phyloP scores from a whole-genome alignment of 2,888 invertebrate species.

The Erebia ligea region DNA sequence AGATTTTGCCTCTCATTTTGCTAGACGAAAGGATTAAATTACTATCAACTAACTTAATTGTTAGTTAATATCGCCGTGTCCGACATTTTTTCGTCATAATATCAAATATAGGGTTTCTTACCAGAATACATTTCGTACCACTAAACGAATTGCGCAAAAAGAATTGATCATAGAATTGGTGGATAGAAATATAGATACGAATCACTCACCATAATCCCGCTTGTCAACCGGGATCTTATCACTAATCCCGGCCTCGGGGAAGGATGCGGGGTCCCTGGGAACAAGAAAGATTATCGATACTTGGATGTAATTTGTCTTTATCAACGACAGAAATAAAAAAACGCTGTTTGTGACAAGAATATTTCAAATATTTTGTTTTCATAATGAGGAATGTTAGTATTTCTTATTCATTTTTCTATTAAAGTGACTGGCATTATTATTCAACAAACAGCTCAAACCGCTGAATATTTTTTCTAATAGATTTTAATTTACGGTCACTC shows the following conservation, averaged over 20 bases:
- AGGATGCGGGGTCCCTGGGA: slow-evolving; percentile 43
- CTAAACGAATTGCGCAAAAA: slow-evolving; percentile 23
- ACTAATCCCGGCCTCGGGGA: slow-evolving; percentile 47
- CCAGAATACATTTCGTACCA: background rate
- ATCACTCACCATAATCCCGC: slow-evolving; percentile 57
- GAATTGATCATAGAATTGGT: slow-evolving; percentile 28
- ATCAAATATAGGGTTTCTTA: background rate
- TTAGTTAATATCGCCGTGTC: too few relatives aligned
- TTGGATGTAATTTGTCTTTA: slow-evolving; percentile 36
- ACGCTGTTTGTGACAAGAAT: slow-evolving; percentile 10
- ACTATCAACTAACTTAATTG: too few relatives aligned
- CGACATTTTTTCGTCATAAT: too few relatives aligned
- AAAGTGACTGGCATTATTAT: too few relatives aligned
- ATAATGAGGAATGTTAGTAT: background rate
- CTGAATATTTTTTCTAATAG: too few relatives aligned
- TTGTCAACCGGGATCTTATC: slow-evolving; percentile 48
- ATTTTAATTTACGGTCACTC: background rate
- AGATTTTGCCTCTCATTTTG: too few relatives aligned
- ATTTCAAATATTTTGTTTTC: background rate
- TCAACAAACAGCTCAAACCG: too few relatives aligned
- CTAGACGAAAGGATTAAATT: too few relatives aligned
- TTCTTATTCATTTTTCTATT: too few relatives aligned
- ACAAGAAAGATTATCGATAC: slow-evolving; percentile 50
- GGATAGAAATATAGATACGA: slow-evolving; percentile 45
- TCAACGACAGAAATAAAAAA: slow-evolving; percentile 20